Percentiles rank a stretch among this genome's conserved stretches.
Evolutionary conservation across 2,113 vertebrate genomes (phyloP).

Genomic region (Notothenia rossii): DNA sequence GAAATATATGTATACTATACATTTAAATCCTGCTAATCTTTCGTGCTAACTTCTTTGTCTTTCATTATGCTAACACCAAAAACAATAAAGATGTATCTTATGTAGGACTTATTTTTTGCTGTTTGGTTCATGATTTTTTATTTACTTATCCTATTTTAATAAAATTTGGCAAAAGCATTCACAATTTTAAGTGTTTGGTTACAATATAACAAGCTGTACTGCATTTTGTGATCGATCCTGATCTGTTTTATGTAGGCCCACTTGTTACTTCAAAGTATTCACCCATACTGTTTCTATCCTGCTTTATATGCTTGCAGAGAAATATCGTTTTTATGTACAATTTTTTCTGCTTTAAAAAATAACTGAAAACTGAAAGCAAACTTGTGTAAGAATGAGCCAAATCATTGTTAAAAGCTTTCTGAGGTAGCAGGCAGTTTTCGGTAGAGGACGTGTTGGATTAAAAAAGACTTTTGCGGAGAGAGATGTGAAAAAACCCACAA

Average conservation of each 20-base stretch:
- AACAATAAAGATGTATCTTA: neutral
- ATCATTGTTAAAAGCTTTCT: constrained; percentile 24
- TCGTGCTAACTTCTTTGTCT: neutral
- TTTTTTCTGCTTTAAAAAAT: neutral
- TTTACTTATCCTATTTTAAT: neutral
- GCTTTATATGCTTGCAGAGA: neutral
- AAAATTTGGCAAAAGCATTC: neutral
- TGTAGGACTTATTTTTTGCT: neutral
- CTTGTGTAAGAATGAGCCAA: constrained; percentile 26
- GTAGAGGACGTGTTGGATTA: constrained; percentile 37
- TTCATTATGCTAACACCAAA: neutral
- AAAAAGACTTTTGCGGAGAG: constrained; percentile 13
- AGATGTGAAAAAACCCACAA: neutral
- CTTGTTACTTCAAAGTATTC: neutral
- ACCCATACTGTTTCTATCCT: neutral
- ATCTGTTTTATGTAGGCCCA: neutral
- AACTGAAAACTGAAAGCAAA: constrained; percentile 31
- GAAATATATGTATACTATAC: no score
- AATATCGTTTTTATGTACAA: neutral
- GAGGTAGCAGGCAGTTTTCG: constrained; percentile 75
- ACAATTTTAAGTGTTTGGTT: neutral
- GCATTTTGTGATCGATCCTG: neutral
- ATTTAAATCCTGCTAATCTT: no score
- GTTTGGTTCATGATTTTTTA: neutral
- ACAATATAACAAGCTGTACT: neutral